A percentile compares a stretch with the other conserved stretches of the same genome.
Conservation (phyloP, 2,797 vertebrate species). For the Sebastiscus tertius region DNA sequence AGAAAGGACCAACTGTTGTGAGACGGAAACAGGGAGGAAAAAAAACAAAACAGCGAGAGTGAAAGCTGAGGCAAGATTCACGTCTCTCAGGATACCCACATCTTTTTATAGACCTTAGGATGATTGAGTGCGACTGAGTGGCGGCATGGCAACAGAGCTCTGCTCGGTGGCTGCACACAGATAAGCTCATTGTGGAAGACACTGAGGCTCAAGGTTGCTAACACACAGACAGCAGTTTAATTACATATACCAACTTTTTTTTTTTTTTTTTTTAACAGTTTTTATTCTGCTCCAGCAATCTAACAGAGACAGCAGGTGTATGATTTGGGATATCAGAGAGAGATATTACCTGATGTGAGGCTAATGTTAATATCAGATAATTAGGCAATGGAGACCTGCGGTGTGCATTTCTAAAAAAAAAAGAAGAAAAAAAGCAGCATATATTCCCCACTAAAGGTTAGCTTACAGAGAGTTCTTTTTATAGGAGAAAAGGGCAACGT, state of each 20-base stretch:
- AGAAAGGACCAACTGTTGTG: slow-evolving; percentile 35
- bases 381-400: slow-evolving; percentile 27
- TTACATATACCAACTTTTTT: slow-evolving; percentile 31
- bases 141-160: slow-evolving; percentile 77
- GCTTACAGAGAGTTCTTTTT: not conserved
- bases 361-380: slow-evolving; percentile 34
- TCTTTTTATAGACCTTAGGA: slow-evolving; percentile 81
- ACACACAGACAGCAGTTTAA: slow-evolving; percentile 14
- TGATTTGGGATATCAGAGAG: slow-evolving; percentile 16
- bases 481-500: not conserved
- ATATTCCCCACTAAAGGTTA: not conserved
- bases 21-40: not conserved
- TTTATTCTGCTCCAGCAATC: not conserved
- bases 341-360: slow-evolving; percentile 3
- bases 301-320: not conserved
- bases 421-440: not conserved
- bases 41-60: slow-evolving; percentile 41
- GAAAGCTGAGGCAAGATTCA: slow-evolving; percentile 70
- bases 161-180: slow-evolving; percentile 64
- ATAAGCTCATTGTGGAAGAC: slow-evolving; percentile 54
- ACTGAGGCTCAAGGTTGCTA: slow-evolving; percentile 45
- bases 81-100: slow-evolving; percentile 81
- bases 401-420: slow-evolving; percentile 10
- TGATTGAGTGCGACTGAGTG: slow-evolving; percentile 75
- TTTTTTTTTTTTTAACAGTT: not conserved